Percentiles rank a stretch among this genome's conserved stretches.
These are phyloP conservation scores for Aphidius ervi DNA, from an alignment of 1,140 invertebrate genomes.

Conservation along the genomic window DNA sequence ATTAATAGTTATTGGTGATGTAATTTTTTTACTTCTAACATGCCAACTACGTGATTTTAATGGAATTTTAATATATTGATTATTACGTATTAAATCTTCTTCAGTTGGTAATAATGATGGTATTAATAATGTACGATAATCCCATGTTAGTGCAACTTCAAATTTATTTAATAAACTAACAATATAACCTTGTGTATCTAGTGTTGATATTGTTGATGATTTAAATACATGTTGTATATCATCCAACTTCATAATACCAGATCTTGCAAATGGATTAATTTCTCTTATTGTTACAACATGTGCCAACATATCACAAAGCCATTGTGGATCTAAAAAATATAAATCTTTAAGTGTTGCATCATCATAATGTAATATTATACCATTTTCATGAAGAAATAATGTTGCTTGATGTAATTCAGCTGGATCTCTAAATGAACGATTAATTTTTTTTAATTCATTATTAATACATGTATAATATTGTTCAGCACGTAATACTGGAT, in stretches of 20 bases:
- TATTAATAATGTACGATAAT: slow-evolving; percentile 84
- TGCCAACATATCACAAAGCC: slow-evolving; percentile 96
- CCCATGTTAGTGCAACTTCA: slow-evolving; percentile 96
- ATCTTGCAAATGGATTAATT: slow-evolving; percentile 92
- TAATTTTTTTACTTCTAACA: slow-evolving; percentile 59
- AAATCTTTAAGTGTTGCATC: slow-evolving; percentile 93
- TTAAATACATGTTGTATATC: slow-evolving; percentile 94
- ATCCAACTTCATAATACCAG: slow-evolving; percentile 90
- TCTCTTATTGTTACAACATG: slow-evolving; percentile 93
- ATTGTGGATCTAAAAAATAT: slow-evolving; percentile 95
- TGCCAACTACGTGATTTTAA: slow-evolving; percentile 70
- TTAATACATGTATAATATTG: slow-evolving; percentile 74
- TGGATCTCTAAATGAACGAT: slow-evolving; percentile 77
- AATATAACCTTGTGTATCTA: slow-evolving; percentile 75
- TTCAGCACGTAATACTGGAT: slow-evolving; percentile 86
- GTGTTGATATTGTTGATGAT: slow-evolving; percentile 56
- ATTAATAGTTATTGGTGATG: slow-evolving; percentile 53
- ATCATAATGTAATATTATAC: slow-evolving; percentile 95
- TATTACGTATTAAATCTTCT: slow-evolving; percentile 58
- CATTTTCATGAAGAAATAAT: slow-evolving; percentile 96
- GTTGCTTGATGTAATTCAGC: slow-evolving; percentile 93
- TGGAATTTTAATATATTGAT: slow-evolving; percentile 59
- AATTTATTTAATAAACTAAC: slow-evolving; percentile 92
- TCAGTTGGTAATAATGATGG: slow-evolving; percentile 88
- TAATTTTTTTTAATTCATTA: slow-evolving; percentile 65